Evolutionary conservation across 2,888 invertebrate genomes (phyloP).

Genomic region (Fabriciana adippe): DNA sequence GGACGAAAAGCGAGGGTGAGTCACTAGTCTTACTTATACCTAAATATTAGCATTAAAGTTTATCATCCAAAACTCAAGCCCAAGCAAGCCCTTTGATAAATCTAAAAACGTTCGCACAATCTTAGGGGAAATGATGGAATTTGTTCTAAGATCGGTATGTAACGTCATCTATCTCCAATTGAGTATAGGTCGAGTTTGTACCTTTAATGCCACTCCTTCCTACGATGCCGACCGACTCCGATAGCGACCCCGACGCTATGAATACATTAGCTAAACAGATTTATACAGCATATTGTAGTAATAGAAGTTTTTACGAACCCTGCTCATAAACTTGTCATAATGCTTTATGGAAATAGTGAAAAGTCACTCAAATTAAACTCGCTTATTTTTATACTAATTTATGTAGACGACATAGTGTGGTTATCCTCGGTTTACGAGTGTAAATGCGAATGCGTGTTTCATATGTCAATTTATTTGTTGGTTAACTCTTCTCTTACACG

Average conservation of each 20-base stretch:
- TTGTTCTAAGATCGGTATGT: not conserved
- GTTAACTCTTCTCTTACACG: no score
- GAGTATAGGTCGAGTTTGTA: constrained; percentile 6
- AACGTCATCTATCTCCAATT: constrained; percentile 3
- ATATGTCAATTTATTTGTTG: no score
- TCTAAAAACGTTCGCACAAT: constrained; percentile 2
- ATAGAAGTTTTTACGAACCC: constrained; percentile 1
- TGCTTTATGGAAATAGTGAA: not conserved
- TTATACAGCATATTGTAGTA: constrained; percentile 16
- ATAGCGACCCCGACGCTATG: constrained; percentile 12
- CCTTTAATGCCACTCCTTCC: constrained; percentile 7
- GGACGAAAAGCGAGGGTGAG: no score
- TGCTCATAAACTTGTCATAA: not conserved
- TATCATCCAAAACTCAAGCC: no score
- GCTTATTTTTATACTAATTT: no score
- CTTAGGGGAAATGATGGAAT: constrained; percentile 2
- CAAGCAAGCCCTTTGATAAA: not conserved
- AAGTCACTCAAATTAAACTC: no score
- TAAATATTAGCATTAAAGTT: no score
- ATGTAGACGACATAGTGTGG: no score
- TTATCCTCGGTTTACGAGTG: no score
- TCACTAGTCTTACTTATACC: no score
- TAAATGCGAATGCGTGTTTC: no score
- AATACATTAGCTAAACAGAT: constrained; percentile 14
- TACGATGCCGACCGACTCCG: not conserved